Evolutionary conservation across 2,113 vertebrate species (phyloP).

Genomic region (Oncorhynchus nerka): DNA sequence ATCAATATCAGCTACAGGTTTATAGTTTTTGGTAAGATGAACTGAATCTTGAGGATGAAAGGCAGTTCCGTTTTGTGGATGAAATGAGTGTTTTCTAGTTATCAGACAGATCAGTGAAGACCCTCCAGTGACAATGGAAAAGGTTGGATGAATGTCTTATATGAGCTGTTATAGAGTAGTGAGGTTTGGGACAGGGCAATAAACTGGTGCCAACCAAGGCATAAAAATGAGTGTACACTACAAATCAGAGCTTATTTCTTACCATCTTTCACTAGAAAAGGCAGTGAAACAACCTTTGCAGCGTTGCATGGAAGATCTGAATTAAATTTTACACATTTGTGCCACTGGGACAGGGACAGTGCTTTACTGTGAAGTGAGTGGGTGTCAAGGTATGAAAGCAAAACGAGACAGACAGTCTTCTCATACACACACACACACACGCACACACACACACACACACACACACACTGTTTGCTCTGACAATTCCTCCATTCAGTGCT

Average conservation of each 20-base stretch:
- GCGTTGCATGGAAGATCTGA: slow-evolving; percentile 28
- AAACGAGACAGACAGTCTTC: slow-evolving; percentile 42
- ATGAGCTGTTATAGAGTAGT: too few species aligned
- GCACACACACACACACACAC: background rate
- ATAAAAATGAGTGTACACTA: background rate
- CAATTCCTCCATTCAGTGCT: slow-evolving; percentile 53
- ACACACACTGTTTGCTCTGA: slow-evolving; percentile 39
- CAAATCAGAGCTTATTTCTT: background rate
- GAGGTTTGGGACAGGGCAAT: background rate
- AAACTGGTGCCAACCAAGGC: slow-evolving; percentile 1
- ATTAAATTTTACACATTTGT: slow-evolving; percentile 47
- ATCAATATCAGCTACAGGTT: too few species aligned
- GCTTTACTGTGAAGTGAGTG: slow-evolving; percentile 48
- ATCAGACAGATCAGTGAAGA: background rate
- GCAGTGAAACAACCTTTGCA: slow-evolving; percentile 20
- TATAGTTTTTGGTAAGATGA: too few species aligned
- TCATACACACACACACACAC: background rate
- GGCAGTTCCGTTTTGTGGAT: too few species aligned
- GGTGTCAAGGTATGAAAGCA: slow-evolving; percentile 60
- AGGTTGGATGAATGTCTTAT: too few species aligned
- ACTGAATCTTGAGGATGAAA: too few species aligned
- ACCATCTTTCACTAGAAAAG: background rate
- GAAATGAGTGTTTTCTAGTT: too few species aligned
- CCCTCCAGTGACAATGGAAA: background rate
- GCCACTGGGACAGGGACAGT: slow-evolving; percentile 28